Base-by-base conservation (phyloP, 1,140 invertebrate genomes). In the Choristoneura fumiferana region DNA sequence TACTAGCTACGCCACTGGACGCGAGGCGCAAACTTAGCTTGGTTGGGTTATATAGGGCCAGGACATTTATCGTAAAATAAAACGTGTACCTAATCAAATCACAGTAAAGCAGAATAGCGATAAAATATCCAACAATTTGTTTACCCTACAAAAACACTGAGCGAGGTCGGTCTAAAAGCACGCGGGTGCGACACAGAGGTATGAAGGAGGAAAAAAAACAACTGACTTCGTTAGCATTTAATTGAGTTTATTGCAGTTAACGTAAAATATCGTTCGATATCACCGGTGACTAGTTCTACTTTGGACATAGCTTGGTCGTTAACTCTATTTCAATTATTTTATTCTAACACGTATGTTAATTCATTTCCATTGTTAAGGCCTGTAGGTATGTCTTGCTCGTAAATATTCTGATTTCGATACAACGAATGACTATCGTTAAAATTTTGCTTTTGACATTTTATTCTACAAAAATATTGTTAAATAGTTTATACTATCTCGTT, bases 391-490 rank as follows among this genome's bases (percentile, higher is more conserved):
- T 29, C 1, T 53, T 49, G 33, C 29, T 39, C 8, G 13, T 58
- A 22, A 38, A 54, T 53, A 40, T 54, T 18, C 34, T 8, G 8
- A 38, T 54, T 40, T 53, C 38, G 37, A 60, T 54, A 49, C 43
- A 43, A 49, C 22, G 18, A 49, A 49, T 22, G n/a, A 22, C 43
- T 49, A 4, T 8, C 18, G 10, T 49, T 18, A 22, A 49, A 17
- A 49, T 22, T 49, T 22, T 49, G 17, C n/a, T 12, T 49, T 22
- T 18, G 17, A 58, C 34, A 38, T 54, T 66, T 60, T 67, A 67
- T 60, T 71, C 70, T 79, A 79, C 69, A 76, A 79, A 76, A 78
- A 76, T 76, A 72, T 76, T 59, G 55, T 73, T 63, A 67, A 62
- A 62, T 71, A 71, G 52, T 60, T 65, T 71, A 67, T 67, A 70